Evolutionary conservation across 2,113 vertebrate species (phyloP).

Genomic region (Xiphias gladius): DNA sequence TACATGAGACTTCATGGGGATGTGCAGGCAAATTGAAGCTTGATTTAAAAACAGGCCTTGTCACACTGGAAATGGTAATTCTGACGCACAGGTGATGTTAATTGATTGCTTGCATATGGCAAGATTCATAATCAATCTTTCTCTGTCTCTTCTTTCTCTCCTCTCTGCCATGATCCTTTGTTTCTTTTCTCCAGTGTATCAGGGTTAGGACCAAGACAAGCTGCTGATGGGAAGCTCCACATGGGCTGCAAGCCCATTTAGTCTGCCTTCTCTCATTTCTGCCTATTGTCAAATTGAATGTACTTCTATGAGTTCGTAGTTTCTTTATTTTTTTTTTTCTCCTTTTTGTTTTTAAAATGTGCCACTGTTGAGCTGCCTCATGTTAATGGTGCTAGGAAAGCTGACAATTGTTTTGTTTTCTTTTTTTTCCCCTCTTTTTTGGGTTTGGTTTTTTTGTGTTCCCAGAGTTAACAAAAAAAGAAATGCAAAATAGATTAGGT

Average conservation of each 20-base stretch:
- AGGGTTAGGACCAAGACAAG: conserved; percentile 85
- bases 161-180: conserved; percentile 75
- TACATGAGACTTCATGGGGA: conserved; percentile 57
- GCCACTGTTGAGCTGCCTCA: conserved; percentile 96
- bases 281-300: conserved; percentile 99
- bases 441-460: conserved; percentile 59
- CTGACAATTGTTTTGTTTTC: conserved; percentile 70
- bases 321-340: conserved; percentile 73
- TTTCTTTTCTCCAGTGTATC: conserved; percentile 81
- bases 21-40: conserved; percentile 55
- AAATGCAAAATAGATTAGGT: conserved; percentile 87
- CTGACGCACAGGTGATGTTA: conserved; percentile 70
- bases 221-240: conserved; percentile 83
- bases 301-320: conserved; percentile 85
- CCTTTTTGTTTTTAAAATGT: conserved; percentile 89
- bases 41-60: conserved; percentile 68
- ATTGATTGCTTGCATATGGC: conserved; percentile 74
- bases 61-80: conserved; percentile 71
- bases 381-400: conserved; percentile 97
- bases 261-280: conserved; percentile 90
- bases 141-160: conserved; percentile 62
- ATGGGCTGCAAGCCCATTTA: conserved; percentile 83
- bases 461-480: conserved; percentile 87
- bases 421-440: conserved; percentile 55
- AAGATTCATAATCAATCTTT: conserved; percentile 79